phyloP scores from a whole-genome alignment of 2,888 invertebrate species.

The Chelonus formosanus region DNA sequence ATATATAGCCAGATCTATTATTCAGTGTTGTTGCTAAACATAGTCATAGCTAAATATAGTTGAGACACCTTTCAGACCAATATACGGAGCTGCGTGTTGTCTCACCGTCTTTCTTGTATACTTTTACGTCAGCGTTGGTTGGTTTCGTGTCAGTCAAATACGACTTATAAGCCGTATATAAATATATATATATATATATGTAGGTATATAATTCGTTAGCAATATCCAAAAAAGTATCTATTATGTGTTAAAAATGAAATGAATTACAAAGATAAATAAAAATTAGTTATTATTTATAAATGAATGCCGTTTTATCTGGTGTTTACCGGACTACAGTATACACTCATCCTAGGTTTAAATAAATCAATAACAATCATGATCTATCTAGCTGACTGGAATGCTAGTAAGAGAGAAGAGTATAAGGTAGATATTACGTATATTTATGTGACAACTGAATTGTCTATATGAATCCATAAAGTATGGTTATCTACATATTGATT shows the following conservation, averaged over 20 bases:
- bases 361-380: constrained; percentile 9
- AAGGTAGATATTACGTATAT: constrained; percentile 7
- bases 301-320: neutral
- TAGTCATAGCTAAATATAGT: constrained; percentile 57
- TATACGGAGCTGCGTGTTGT: constrained; percentile 31
- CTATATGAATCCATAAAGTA: constrained; percentile 10
- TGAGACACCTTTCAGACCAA: constrained; percentile 43
- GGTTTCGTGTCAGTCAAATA: constrained; percentile 18
- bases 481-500: constrained; percentile 15
- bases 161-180: constrained; percentile 1
- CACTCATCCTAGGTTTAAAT: neutral
- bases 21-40: constrained; percentile 56
- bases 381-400: constrained; percentile 4
- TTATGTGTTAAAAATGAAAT: neutral
- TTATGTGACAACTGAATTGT: constrained; percentile 9
- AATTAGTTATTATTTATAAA: neutral
- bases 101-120: constrained; percentile 32
- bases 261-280: neutral
- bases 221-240: no score
- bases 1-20: constrained; percentile 59
- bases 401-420: neutral
- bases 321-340: neutral
- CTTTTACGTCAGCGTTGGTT: constrained; percentile 22
- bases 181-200: neutral
- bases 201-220: no score